Conservation (phyloP, 2,888 invertebrate genomes). For the Eumacrocentrus americanus region DNA sequence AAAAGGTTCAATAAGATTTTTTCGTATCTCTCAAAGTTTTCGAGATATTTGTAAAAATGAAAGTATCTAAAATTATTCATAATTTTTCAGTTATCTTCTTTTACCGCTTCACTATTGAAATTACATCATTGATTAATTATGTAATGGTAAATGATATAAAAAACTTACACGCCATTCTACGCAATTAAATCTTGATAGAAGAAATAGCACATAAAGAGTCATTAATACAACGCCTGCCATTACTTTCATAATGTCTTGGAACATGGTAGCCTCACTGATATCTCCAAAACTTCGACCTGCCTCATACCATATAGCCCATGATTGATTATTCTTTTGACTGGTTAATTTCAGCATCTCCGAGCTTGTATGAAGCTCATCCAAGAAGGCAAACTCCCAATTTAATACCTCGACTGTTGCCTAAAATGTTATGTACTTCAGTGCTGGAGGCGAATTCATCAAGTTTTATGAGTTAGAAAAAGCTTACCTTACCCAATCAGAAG, state of each 20-base stretch:
- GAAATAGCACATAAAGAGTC: constrained; percentile 76
- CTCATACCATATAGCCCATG: constrained; percentile 48
- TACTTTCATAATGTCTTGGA: constrained; percentile 75
- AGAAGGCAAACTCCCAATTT: constrained; percentile 51
- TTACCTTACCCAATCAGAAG: constrained; percentile 74
- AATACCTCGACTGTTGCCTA: constrained; percentile 54
- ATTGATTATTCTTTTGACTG: constrained; percentile 27
- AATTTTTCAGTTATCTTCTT: no score
- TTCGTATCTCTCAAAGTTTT: no score
- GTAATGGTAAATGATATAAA: constrained; percentile 7
- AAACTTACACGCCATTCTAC: constrained; percentile 66
- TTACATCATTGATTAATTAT: no score
- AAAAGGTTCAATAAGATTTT: no score
- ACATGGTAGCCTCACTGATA: constrained; percentile 72
- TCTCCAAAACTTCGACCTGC: constrained; percentile 73
- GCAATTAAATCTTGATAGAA: constrained; percentile 77
- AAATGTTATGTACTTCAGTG: not conserved
- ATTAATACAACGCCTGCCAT: constrained; percentile 72
- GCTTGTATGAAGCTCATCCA: constrained; percentile 43
- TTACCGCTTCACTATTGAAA: no score
- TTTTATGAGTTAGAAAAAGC: constrained; percentile 31
- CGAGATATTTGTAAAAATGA: no score
- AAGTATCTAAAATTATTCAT: no score
- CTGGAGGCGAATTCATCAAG: not conserved
- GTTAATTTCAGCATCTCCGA: constrained; percentile 36